Percentiles rank a stretch among this genome's conserved stretches.
phyloP scores from a whole-genome alignment of 2,888 invertebrate genomes.

The Thumatha senex region DNA sequence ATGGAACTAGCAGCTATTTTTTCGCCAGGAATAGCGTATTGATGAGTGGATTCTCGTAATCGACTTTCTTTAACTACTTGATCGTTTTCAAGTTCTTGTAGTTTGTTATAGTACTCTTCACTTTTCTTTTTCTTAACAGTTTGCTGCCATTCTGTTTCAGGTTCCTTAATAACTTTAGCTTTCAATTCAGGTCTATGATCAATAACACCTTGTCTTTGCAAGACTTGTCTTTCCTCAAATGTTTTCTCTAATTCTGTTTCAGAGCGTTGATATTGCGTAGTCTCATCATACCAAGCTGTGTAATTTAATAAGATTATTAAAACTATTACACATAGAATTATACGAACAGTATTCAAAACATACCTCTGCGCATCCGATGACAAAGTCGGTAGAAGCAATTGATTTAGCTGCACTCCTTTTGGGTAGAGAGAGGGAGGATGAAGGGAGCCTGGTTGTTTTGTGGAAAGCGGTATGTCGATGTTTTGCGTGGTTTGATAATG shows the following conservation, averaged over 20 bases:
- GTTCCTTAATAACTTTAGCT: conserved; percentile 87
- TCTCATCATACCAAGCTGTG: conserved; percentile 96
- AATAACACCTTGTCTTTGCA: conserved; percentile 86
- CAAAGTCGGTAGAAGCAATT: conserved; percentile 78
- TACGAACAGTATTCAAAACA: conserved; percentile 47
- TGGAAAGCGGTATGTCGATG: conserved; percentile 70
- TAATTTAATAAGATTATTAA: conserved; percentile 31
- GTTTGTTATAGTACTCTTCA: conserved; percentile 92
- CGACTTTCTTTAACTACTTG: conserved; percentile 92
- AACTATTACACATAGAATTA: background rate
- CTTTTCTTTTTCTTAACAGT: conserved; percentile 91
- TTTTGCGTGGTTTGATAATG: conserved; percentile 60
- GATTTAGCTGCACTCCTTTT: conserved; percentile 67
- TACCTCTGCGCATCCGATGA: conserved; percentile 75
- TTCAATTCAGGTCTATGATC: conserved; percentile 86
- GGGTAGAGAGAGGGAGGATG: conserved; percentile 46
- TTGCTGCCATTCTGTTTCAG: conserved; percentile 94
- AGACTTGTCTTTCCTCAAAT: conserved; percentile 92
- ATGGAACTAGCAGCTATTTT: conserved; percentile 89
- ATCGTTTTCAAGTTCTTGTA: conserved; percentile 92
- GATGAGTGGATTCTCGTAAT: conserved; percentile 89
- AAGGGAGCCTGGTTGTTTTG: conserved; percentile 55
- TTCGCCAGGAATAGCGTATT: conserved; percentile 93
- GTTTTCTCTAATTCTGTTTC: conserved; percentile 94
- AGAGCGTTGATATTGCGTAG: conserved; percentile 92